Evolutionary conservation across 2,888 invertebrate genomes (phyloP).

Genomic region (Polyommatus icarus): DNA sequence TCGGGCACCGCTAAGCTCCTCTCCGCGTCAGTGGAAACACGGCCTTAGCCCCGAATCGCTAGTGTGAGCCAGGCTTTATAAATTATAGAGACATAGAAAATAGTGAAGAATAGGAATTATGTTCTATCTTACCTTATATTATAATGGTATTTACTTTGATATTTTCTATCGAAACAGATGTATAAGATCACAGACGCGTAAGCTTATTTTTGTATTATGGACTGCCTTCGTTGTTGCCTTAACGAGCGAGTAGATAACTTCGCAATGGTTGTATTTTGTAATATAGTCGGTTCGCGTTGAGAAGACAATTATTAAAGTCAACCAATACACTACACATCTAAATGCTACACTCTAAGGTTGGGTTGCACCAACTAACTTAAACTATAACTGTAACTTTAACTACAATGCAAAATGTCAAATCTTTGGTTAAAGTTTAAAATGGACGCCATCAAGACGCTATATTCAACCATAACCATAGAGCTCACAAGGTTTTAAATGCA

Average conservation of each 20-base stretch:
- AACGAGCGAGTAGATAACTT: conserved; percentile 50
- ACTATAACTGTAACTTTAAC: too few species aligned
- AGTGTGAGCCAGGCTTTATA: background rate
- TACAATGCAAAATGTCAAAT: too few species aligned
- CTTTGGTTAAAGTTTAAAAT: too few species aligned
- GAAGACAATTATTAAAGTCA: background rate
- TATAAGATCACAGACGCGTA: conserved; percentile 30
- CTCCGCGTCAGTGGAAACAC: too few species aligned
- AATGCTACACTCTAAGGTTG: too few species aligned
- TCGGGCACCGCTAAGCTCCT: too few species aligned
- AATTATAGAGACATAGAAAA: background rate
- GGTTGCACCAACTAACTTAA: too few species aligned
- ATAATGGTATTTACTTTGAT: background rate
- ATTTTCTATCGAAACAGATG: conserved; percentile 27
- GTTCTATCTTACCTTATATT: background rate
- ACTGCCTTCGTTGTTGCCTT: conserved; percentile 67
- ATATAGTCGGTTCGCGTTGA: conserved; percentile 30
- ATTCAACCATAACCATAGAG: too few species aligned
- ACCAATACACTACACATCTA: too few species aligned
- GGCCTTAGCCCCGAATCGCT: too few species aligned
- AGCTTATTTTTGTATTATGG: conserved; percentile 48
- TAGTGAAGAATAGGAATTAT: background rate
- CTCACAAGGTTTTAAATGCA: too few species aligned
- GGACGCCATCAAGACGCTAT: too few species aligned
- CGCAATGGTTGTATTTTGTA: conserved; percentile 60